Evolutionary conservation across 2,113 vertebrate species (phyloP), one percentile per base, ranked within the genome.

Genomic region (Syngnathus scovelli): DNA sequence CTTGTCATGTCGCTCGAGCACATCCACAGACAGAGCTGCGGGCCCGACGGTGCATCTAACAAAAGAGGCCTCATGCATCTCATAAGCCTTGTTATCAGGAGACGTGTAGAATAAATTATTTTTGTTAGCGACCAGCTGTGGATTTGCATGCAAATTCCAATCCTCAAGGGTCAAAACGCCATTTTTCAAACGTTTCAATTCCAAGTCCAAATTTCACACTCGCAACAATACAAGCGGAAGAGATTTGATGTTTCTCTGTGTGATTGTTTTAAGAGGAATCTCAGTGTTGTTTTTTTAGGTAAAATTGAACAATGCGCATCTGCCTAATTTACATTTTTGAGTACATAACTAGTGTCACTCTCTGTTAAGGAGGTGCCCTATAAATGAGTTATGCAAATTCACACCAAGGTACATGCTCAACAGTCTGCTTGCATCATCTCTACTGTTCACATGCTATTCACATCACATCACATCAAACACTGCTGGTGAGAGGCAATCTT

Each of bases 71-170:
- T 66, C 43, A 66, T 59, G 74, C 68, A 71, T 78, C 80, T 76
- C 85, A 59, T 74, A 72, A 74, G 72, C 70, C 68, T 82, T 80
- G 75, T 83, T 84, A 80, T 85, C 77, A 81, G 72, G 77, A 77
- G 72, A 81, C 67, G 63, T 78, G 68, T 81, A 23, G 78, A 85
- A 86, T 82, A 83, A 78, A 81, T 84, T 70, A 70, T 82, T 78
- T 83, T 70, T 82, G 65, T 74, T 79, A 56, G 66, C 66, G 62
- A 70, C 71, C 82, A 86, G 81, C 70, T 85, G 75, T 78, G 80
- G 75, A 85, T 86, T 82, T 88, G 87, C 77, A 89, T 86, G 77
- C 78, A 77, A 86, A 87, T 84, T 60, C 71, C 78, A 79, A 78
- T 83, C 62, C 78, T 80, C 79, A 61, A 67, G 76, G 76, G 78